Evolutionary conservation across 1,140 invertebrate species (phyloP).

Genomic region (Chrysoperla carnea): DNA sequence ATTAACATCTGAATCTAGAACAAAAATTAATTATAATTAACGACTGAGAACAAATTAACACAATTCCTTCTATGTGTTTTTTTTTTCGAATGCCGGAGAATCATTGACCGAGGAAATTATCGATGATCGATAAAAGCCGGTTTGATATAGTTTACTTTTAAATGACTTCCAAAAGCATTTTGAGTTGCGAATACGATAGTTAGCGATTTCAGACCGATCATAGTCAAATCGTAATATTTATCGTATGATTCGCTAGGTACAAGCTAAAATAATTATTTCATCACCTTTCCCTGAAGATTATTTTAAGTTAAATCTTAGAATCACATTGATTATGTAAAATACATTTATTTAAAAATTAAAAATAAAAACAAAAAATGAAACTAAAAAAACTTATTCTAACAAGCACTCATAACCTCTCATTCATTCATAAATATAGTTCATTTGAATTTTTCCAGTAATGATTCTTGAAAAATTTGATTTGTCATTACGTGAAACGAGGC

Average conservation of each 20-base stretch:
- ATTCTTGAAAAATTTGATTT: too few species aligned
- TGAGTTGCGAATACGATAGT: background rate
- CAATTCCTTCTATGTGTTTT: too few species aligned
- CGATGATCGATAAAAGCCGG: background rate
- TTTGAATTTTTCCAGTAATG: too few species aligned
- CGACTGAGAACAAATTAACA: too few species aligned
- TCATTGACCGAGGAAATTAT: background rate
- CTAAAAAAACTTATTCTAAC: background rate
- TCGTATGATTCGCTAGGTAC: background rate
- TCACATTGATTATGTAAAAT: slow-evolving; percentile 1
- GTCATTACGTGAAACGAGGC: too few species aligned
- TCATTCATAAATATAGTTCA: too few species aligned
- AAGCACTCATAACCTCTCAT: background rate
- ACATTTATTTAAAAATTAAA: background rate
- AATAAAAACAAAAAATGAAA: background rate
- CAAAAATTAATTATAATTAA: too few species aligned
- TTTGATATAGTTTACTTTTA: background rate
- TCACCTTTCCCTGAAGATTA: slow-evolving; percentile 2
- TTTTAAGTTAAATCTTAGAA: slow-evolving; percentile 1
- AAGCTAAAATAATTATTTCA: background rate
- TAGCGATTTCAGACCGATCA: background rate
- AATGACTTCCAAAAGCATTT: background rate
- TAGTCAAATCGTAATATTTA: background rate
- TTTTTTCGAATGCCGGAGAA: background rate
- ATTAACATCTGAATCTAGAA: too few species aligned